phyloP scores from a whole-genome alignment of 2,113 vertebrate genomes.

The Merops nubicus region DNA sequence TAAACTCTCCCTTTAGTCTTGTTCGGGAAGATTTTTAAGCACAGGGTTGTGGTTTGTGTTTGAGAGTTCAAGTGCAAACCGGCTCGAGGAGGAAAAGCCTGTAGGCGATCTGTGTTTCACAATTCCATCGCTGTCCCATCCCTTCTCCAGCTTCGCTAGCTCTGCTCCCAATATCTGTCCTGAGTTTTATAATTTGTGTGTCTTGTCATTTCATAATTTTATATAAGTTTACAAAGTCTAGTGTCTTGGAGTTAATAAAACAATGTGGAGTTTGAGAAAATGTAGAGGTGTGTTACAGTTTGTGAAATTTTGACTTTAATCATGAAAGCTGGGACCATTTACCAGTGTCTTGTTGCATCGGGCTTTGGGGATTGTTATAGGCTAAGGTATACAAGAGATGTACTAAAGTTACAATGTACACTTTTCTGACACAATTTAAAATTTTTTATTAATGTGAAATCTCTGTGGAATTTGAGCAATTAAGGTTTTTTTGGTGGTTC shows the following conservation, averaged over 20 bases:
- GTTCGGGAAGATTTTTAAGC: background rate
- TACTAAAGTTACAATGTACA: background rate
- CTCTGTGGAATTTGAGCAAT: background rate
- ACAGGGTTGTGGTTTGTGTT: background rate
- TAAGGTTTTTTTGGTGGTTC: no score
- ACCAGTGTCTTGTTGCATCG: no score
- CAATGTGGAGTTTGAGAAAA: background rate
- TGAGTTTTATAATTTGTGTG: background rate
- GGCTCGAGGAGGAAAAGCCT: background rate
- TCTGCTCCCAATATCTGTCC: background rate
- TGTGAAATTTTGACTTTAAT: background rate
- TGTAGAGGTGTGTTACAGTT: background rate
- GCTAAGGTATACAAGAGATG: background rate
- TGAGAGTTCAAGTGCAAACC: background rate
- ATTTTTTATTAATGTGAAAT: background rate
- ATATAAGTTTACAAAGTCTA: no score
- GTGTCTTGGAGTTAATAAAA: background rate
- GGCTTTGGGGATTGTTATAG: background rate
- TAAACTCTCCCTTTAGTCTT: background rate
- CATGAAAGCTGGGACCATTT: background rate
- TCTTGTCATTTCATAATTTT: background rate
- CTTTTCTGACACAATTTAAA: background rate
- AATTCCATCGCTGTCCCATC: accelerated
- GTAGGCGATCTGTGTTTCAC: background rate
- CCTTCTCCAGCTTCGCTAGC: background rate